phyloP scores from a whole-genome alignment of 2,888 invertebrate genomes.

The Heteromurus nitidus region DNA sequence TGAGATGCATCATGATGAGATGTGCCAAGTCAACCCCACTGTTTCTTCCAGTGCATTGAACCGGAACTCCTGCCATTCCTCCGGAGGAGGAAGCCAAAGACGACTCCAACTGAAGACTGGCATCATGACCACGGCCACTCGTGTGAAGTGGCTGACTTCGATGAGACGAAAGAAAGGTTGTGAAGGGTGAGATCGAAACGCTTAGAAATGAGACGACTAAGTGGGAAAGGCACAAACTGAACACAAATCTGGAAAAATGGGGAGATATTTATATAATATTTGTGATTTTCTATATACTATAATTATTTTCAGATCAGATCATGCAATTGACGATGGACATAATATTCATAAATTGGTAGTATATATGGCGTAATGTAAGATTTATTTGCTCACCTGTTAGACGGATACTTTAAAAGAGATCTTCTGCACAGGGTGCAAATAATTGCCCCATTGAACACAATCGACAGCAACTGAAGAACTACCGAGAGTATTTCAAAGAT shows the following conservation, averaged over 20 bases:
- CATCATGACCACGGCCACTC: conserved; percentile 21
- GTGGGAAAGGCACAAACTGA: conserved; percentile 72
- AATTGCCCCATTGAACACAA: conserved; percentile 73
- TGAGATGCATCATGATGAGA: conserved; percentile 67
- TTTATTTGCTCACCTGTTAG: conserved; percentile 70
- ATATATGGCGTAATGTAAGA: background rate
- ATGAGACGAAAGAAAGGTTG: conserved; percentile 46
- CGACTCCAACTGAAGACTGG: background rate
- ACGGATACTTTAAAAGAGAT: conserved; percentile 70
- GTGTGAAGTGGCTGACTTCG: conserved; percentile 8
- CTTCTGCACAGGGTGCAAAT: conserved; percentile 71
- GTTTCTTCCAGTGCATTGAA: conserved; percentile 29
- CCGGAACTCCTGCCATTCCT: conserved; percentile 19
- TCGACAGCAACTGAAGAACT: conserved; percentile 67
- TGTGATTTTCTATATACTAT: too few relatives aligned
- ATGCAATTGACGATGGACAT: too few relatives aligned
- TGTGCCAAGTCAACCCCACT: conserved; percentile 60
- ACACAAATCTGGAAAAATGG: conserved; percentile 69
- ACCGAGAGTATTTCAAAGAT: conserved; percentile 64
- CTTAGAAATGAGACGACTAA: conserved; percentile 68
- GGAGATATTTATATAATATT: too few relatives aligned
- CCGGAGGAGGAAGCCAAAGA: background rate
- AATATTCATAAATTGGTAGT: too few relatives aligned
- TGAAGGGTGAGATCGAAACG: conserved; percentile 69
- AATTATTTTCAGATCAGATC: too few relatives aligned